A percentile compares a stretch with the other conserved stretches of the same genome.
These are phyloP conservation scores for Otolemur crassicaudatus DNA, from an alignment of 2,797 vertebrate species.

Conservation along the genomic window DNA sequence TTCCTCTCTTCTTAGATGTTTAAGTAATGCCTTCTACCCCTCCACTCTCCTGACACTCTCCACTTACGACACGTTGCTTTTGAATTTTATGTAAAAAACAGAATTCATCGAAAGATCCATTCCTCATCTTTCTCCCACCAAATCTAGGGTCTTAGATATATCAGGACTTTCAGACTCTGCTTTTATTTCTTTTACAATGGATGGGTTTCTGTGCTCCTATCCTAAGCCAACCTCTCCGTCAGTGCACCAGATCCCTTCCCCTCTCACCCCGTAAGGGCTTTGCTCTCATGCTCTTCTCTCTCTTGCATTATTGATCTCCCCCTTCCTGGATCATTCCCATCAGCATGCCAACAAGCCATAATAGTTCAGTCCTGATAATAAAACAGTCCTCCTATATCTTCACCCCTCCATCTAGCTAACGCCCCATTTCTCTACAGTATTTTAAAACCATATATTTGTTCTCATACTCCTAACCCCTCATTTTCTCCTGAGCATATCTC, in stretches of 20 bases:
- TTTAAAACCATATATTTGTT: slow-evolving; percentile 1
- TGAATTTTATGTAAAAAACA: background rate
- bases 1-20: background rate
- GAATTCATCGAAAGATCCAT: background rate
- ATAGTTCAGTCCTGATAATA: background rate
- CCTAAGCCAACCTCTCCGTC: background rate
- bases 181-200: background rate
- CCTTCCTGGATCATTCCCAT: background rate
- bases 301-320: background rate
- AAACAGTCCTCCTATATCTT: background rate
- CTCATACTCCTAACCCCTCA: background rate
- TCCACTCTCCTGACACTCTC: background rate
- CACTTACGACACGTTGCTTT: background rate
- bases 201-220: background rate
- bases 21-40: background rate
- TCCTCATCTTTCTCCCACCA: background rate
- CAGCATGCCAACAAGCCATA: background rate
- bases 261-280: background rate
- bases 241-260: background rate
- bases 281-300: background rate
- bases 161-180: too few species aligned
- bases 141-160: background rate
- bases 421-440: background rate
- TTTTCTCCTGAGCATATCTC: background rate
- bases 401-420: background rate